Percentiles rank a stretch among this genome's conserved stretches.
These are phyloP conservation scores for Pipa parva DNA, from an alignment of 2,113 vertebrate species.

Conservation along the genomic window DNA sequence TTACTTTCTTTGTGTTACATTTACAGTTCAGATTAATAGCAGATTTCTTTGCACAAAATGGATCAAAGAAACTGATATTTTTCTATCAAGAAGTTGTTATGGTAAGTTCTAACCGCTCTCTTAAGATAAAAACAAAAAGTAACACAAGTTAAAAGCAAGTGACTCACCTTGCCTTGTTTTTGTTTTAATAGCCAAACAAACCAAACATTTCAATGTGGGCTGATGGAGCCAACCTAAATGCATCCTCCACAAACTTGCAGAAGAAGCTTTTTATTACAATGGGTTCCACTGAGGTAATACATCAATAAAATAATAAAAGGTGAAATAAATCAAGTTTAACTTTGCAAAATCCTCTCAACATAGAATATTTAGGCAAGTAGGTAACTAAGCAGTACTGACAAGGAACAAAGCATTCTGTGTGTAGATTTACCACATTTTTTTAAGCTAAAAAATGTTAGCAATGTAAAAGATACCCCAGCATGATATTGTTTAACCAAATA, in stretches of 20 bases:
- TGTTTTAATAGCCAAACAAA: slow-evolving; percentile 32
- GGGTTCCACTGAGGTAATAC: slow-evolving; percentile 68
- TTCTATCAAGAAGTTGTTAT: slow-evolving; percentile 65
- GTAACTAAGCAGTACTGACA: too few species aligned
- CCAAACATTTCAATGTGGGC: slow-evolving; percentile 21
- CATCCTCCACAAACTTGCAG: slow-evolving; percentile 46
- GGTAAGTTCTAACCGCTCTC: slow-evolving; percentile 54
- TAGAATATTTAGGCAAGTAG: too few species aligned
- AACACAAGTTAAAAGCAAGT: background rate
- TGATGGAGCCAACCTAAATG: slow-evolving; percentile 45
- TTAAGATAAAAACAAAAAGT: too few species aligned
- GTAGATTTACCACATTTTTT: too few species aligned
- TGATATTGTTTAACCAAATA: too few species aligned
- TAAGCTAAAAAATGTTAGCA: too few species aligned
- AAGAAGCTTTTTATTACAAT: slow-evolving; percentile 71
- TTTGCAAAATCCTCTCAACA: too few species aligned
- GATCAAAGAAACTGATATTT: slow-evolving; percentile 71
- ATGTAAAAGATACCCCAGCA: too few species aligned
- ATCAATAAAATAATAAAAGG: too few species aligned
- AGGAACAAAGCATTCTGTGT: too few species aligned
- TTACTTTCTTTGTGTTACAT: slow-evolving; percentile 19
- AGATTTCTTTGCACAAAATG: slow-evolving; percentile 66
- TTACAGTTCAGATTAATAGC: slow-evolving; percentile 66
- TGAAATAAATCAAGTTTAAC: too few species aligned
- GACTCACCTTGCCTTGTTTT: too few species aligned